These are phyloP conservation scores for Rhyacophila evoluta DNA, from an alignment of 2,888 invertebrate genomes.

Conservation along the genomic window DNA sequence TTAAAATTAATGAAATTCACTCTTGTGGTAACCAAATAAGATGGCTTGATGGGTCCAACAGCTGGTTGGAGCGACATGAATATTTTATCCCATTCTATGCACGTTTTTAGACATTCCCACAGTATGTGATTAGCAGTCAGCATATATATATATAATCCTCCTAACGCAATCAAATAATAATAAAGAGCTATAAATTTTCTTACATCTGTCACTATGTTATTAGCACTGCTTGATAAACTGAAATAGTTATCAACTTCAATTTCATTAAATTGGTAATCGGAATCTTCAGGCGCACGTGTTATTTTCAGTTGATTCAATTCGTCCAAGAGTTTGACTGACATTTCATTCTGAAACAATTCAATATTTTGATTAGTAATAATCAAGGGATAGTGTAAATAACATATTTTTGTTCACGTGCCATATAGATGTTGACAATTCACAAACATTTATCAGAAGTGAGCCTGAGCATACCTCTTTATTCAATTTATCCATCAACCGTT, in stretches of 20 bases:
- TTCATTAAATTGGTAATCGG: constrained; percentile 23
- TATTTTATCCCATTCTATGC: too few relatives aligned
- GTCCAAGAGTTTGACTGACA: constrained; percentile 39
- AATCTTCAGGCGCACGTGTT: not conserved
- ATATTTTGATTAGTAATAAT: too few relatives aligned
- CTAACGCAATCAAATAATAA: too few relatives aligned
- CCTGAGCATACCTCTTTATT: constrained; percentile 79
- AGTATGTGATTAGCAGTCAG: too few relatives aligned
- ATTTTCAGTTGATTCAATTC: constrained; percentile 26
- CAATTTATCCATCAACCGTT: constrained; percentile 77
- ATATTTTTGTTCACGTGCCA: not conserved
- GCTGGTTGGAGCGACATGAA: too few relatives aligned
- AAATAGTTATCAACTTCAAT: constrained; percentile 49
- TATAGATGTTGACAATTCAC: not conserved
- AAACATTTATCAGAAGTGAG: too few relatives aligned
- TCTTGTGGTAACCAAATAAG: too few relatives aligned
- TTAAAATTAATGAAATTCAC: too few relatives aligned
- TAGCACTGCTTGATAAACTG: constrained; percentile 34
- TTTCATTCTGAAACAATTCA: constrained; percentile 53
- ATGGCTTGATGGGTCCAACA: too few relatives aligned
- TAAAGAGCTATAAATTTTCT: constrained; percentile 29
- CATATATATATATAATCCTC: too few relatives aligned
- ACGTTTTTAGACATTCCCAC: too few relatives aligned
- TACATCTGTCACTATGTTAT: constrained; percentile 47
- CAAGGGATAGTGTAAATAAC: too few relatives aligned